A percentile compares a stretch with the other conserved stretches of the same genome.
phyloP scores from a whole-genome alignment of 2,797 vertebrate species.

The Monodelphis domestica region DNA sequence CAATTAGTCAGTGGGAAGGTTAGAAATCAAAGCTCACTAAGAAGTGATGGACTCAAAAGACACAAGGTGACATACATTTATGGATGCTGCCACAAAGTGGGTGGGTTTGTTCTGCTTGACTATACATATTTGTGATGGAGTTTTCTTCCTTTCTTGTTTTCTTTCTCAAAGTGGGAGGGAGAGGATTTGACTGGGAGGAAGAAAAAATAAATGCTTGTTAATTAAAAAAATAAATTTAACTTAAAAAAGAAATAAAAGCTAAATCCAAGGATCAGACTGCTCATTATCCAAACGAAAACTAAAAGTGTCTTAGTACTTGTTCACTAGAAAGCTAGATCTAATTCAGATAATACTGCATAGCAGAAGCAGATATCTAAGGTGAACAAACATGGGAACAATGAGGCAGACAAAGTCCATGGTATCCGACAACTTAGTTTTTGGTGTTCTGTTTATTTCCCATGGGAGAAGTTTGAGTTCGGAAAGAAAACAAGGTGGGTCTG shows the following conservation, averaged over 20 bases:
- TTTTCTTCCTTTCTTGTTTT: neutral
- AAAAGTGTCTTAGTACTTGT: neutral
- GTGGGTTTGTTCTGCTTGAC: neutral
- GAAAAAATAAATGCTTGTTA: neutral
- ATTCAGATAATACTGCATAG: neutral
- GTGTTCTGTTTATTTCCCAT: neutral
- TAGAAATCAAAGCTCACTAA: neutral
- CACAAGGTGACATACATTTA: neutral
- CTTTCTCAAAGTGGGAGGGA: neutral
- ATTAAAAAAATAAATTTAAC: constrained; percentile 9
- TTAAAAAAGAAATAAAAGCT: neutral
- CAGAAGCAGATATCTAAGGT: neutral
- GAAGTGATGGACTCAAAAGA: neutral
- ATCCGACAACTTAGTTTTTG: neutral
- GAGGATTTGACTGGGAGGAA: neutral
- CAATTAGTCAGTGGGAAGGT: neutral
- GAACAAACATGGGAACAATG: neutral
- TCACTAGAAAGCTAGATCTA: neutral
- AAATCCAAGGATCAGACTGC: neutral
- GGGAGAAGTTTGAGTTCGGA: neutral
- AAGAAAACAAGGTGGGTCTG: neutral
- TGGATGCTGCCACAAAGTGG: neutral
- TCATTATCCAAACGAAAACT: constrained; percentile 15
- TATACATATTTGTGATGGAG: neutral
- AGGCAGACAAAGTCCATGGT: neutral